These are phyloP conservation scores for Stenichneumon culpator DNA, from an alignment of 2,888 invertebrate species.

Conservation along the genomic window DNA sequence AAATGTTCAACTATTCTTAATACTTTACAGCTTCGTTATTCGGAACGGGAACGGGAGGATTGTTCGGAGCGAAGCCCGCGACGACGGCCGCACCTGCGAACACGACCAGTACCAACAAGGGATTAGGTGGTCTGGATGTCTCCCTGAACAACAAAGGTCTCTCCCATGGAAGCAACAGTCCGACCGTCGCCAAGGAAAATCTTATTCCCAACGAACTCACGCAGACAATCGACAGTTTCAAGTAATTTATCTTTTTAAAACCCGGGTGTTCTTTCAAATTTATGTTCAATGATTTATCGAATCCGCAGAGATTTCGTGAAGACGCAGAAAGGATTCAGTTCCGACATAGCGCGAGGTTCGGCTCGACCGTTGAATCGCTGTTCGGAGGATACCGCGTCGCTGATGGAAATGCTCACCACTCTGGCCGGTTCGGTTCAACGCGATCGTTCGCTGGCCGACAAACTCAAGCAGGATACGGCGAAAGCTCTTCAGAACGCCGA, in stretches of 20 bases:
- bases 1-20: not conserved
- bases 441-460: conserved; percentile 88
- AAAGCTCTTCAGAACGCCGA: conserved; percentile 91
- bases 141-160: conserved; percentile 84
- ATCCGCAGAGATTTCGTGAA: conserved; percentile 90
- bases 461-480: conserved; percentile 91
- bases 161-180: conserved; percentile 84
- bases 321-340: conserved; percentile 93
- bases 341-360: conserved; percentile 92
- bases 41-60: conserved; percentile 74
- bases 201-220: conserved; percentile 92
- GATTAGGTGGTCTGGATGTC: conserved; percentile 90
- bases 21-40: conserved; percentile 77
- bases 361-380: conserved; percentile 88
- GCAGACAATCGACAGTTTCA: conserved; percentile 92
- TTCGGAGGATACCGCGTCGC: conserved; percentile 88
- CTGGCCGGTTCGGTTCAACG: conserved; percentile 89
- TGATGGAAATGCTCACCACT: conserved; percentile 87
- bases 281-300: conserved; percentile 6
- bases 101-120: conserved; percentile 86
- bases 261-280: not conserved
- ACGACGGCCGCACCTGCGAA: conserved; percentile 71
- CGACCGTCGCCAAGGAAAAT: conserved; percentile 88
- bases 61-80: conserved; percentile 78
- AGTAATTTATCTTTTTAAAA: conserved; percentile 85